Conservation (phyloP, 2,113 vertebrate genomes). For the Jacana jacana region DNA sequence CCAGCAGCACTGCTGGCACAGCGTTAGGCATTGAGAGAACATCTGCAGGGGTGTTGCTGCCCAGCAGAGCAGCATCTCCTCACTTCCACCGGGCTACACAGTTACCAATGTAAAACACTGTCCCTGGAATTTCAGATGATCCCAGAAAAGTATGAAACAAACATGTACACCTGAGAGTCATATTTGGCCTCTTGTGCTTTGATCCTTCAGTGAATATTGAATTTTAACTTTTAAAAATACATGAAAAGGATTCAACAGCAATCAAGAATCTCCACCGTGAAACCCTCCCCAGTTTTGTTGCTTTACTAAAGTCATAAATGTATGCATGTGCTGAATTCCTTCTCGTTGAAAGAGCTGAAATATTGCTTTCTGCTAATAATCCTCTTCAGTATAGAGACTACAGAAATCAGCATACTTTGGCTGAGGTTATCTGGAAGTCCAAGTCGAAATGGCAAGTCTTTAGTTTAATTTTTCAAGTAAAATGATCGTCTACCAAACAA, state of each 20-base stretch:
- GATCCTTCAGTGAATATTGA: constrained; percentile 64
- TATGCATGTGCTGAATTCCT: background rate
- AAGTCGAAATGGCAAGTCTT: background rate
- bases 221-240: constrained; percentile 63
- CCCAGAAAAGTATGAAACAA: background rate
- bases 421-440: background rate
- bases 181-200: constrained; percentile 48
- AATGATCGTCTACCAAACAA: constrained; percentile 4
- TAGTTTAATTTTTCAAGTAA: background rate
- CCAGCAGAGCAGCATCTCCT: background rate
- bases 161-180: constrained; percentile 36
- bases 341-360: background rate
- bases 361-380: constrained; percentile 18
- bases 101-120: background rate
- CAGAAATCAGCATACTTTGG: constrained; percentile 17
- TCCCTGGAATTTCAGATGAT: constrained; percentile 7
- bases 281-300: constrained; percentile 36
- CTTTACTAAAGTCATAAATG: constrained; percentile 29
- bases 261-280: constrained; percentile 39
- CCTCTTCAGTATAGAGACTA: background rate
- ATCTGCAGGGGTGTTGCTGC: rapidly evolving
- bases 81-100: background rate
- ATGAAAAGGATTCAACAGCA: constrained; percentile 57
- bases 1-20: background rate
- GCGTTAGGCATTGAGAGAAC: background rate